Percentiles rank a stretch among this genome's conserved stretches.
Conservation (phyloP, 2,797 vertebrate genomes). For the Kryptolebias ocellatus region DNA sequence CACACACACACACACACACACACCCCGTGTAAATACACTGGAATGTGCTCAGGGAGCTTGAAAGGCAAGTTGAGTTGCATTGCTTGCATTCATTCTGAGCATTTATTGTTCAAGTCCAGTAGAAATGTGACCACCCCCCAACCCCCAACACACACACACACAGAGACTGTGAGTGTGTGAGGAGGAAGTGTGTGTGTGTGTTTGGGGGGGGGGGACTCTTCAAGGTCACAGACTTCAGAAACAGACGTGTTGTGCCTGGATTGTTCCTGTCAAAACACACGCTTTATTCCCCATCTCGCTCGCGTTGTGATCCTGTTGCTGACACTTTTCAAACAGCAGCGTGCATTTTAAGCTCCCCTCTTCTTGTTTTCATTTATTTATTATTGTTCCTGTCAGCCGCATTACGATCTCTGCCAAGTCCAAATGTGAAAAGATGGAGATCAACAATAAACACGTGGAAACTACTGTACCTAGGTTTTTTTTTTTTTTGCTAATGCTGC, state of each 20-base stretch:
- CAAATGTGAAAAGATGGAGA: no score
- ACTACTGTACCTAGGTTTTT: no score
- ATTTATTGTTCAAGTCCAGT: slow-evolving; percentile 14
- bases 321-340: neutral
- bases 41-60: slow-evolving; percentile 57
- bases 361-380: slow-evolving; percentile 5
- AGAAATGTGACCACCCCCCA: slow-evolving; percentile 16
- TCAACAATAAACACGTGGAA: no score
- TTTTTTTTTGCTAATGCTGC: no score
- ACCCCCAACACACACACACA: neutral
- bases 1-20: neutral
- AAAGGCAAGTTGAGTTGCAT: slow-evolving; percentile 65
- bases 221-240: slow-evolving; percentile 68
- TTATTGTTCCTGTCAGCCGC: slow-evolving; percentile 1
- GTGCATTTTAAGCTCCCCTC: neutral
- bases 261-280: neutral
- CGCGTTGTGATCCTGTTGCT: neutral
- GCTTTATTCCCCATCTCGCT: neutral
- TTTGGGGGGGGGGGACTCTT: slow-evolving; percentile 15
- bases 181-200: slow-evolving; percentile 4
- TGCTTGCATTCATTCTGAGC: slow-evolving; percentile 35
- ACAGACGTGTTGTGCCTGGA: slow-evolving; percentile 39
- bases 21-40: slow-evolving; percentile 53
- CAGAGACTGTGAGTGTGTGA: neutral
- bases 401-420: no score